phyloP scores from a whole-genome alignment of 1,140 invertebrate genomes.

The Zaprionus davidi region DNA sequence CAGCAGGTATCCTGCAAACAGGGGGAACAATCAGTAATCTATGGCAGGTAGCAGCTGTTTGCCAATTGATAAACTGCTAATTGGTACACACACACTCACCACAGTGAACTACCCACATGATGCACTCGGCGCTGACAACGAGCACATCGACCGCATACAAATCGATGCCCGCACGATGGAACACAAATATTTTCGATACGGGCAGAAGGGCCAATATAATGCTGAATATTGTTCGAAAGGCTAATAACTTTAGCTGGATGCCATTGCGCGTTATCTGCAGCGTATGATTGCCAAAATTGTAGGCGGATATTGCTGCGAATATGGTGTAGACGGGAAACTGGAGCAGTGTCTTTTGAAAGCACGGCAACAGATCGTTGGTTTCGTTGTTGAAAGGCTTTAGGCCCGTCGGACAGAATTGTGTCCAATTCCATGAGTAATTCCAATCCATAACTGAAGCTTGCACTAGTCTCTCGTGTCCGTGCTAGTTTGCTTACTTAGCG shows the following conservation, averaged over 20 bases:
- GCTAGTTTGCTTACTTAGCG: not conserved
- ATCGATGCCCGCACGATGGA: constrained; percentile 84
- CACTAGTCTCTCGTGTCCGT: not conserved
- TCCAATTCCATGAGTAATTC: constrained; percentile 88
- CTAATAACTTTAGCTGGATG: constrained; percentile 87
- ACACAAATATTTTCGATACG: constrained; percentile 87
- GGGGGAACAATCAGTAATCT: not conserved
- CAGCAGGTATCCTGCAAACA: constrained; percentile 87
- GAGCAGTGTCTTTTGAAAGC: constrained; percentile 92
- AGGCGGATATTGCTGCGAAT: constrained; percentile 90
- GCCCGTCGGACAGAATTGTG: constrained; percentile 88
- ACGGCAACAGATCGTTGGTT: constrained; percentile 90
- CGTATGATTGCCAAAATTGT: constrained; percentile 89
- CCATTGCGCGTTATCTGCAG: constrained; percentile 86
- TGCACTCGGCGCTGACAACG: constrained; percentile 87
- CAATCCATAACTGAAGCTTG: constrained; percentile 54
- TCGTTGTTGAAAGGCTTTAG: constrained; percentile 87
- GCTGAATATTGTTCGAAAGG: constrained; percentile 87
- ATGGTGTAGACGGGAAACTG: constrained; percentile 89
- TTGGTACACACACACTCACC: constrained; percentile 65
- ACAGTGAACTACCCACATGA: constrained; percentile 92
- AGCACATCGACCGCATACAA: constrained; percentile 89
- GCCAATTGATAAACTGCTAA: not conserved
- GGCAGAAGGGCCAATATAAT: constrained; percentile 88
- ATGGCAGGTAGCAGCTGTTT: too few species aligned